Base-by-base conservation (phyloP, 2,797 vertebrate genomes). In the Etheostoma perlongum region DNA sequence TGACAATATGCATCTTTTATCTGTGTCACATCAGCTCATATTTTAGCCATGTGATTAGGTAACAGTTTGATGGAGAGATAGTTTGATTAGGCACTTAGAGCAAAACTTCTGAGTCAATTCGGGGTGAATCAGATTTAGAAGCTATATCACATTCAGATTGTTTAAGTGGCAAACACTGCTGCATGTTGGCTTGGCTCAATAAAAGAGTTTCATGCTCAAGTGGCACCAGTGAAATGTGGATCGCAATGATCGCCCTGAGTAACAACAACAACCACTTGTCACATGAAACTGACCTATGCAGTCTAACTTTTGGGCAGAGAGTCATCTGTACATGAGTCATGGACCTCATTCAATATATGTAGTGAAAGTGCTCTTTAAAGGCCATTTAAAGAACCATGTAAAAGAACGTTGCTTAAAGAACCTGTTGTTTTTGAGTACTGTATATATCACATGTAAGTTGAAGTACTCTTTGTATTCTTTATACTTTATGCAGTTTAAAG, bases 261-360 rank as follows among this genome's bases (percentile, higher is more conserved):
- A 79, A 81, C 81, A 81, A 80, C 62, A 75, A 16, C 55, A 63
- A 12, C 10, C 36, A 40, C 36, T 48, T 30, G 23, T 18, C 57
- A 66, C 21, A 23, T 53, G 25, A 72, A 83, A 75, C 67, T 51
- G 49, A 62, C 67, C 62, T n/a, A 23, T 79, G 60, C 52, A 40
- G 54, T 69, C 52, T 65, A 19, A 55, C 27, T 0, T 52, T 52
- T 73, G 44, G 54, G 21, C 40, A 66, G 33, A 25, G 14, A 62
- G 40, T 58, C n/a, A 18, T 54, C 12, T 1, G 2, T 30, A 10
- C 47, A 40, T 18, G 0, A 47, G n/a, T 67, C 52, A 15, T 21
- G 5, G 54, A 21, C 10, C 27, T 16, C 21, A 25, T 33, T 60
- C 2, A 25, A 2, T 15, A 49, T 48, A 19, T 72, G 49, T 68